Evolutionary conservation across 2,113 vertebrate genomes (phyloP).

Genomic region (Elephantulus edwardii): DNA sequence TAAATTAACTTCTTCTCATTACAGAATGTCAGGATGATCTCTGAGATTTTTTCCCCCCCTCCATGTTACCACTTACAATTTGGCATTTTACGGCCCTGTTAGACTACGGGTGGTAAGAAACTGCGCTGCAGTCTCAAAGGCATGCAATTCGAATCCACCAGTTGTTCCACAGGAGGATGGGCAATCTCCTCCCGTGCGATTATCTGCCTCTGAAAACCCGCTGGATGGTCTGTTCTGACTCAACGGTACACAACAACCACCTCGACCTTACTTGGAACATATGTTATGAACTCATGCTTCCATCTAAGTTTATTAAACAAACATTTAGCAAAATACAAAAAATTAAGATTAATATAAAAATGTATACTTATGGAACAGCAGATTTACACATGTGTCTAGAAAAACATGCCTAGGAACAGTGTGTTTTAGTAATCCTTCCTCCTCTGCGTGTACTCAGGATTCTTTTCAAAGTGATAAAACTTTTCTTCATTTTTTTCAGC

Average conservation of each 20-base stretch:
- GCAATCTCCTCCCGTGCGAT: too few species aligned
- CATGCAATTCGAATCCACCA: too few species aligned
- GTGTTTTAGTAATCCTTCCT: background rate
- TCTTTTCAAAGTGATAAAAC: background rate
- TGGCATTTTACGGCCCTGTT: slow-evolving; percentile 21
- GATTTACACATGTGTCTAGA: slow-evolving; percentile 5
- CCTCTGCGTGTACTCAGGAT: background rate
- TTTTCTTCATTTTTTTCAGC: background rate
- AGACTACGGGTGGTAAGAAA: too few species aligned
- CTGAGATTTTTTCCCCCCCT: background rate
- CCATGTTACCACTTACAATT: background rate
- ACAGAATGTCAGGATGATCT: background rate
- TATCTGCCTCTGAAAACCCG: too few species aligned
- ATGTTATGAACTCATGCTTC: background rate
- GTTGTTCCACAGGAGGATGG: too few species aligned
- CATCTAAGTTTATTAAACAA: slow-evolving; percentile 15
- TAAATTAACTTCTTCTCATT: background rate
- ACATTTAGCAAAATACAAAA: background rate
- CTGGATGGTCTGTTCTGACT: too few species aligned
- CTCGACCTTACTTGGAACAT: background rate
- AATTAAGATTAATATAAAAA: background rate
- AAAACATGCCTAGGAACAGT: background rate
- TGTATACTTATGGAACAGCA: background rate
- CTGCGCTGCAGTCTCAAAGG: background rate
- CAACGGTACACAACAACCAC: too few species aligned